Percentiles rank a stretch among this genome's conserved stretches.
These are phyloP conservation scores for Papilio aristodemus DNA, from an alignment of 1,140 invertebrate genomes.

Conservation along the genomic window DNA sequence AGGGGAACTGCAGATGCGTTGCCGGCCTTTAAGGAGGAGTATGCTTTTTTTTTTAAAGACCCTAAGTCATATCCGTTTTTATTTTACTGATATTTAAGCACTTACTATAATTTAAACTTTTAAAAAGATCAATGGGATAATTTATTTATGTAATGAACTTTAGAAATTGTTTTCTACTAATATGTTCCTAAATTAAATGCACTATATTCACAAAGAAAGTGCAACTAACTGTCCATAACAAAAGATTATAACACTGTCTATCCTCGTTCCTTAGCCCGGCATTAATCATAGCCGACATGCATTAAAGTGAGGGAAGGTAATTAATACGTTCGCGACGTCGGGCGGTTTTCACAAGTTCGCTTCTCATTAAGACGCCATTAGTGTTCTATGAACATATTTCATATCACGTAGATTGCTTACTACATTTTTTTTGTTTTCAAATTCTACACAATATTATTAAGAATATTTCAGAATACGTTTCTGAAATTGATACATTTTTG, in stretches of 20 bases:
- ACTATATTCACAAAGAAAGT: background rate
- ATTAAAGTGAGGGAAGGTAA: constrained; percentile 59
- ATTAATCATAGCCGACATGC: constrained; percentile 54
- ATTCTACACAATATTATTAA: background rate
- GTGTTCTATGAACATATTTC: constrained; percentile 42
- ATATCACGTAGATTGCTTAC: constrained; percentile 17
- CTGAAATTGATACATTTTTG: no score
- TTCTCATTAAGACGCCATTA: constrained; percentile 65
- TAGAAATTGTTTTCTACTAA: background rate
- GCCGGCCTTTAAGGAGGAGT: no score
- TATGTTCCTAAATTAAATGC: background rate
- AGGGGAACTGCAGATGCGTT: no score
- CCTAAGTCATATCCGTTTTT: no score
- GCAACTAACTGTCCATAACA: constrained; percentile 3
- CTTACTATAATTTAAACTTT: no score
- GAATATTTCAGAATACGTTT: background rate
- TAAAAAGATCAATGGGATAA: no score
- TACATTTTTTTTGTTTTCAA: constrained; percentile 23
- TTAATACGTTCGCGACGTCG: constrained; percentile 65
- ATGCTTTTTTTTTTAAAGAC: no score
- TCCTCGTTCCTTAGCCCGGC: constrained; percentile 25
- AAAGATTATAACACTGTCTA: constrained; percentile 5
- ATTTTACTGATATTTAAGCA: no score
- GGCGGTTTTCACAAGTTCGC: constrained; percentile 53
- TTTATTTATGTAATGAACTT: no score